Evolutionary conservation across 2,797 vertebrate genomes (phyloP), one percentile per base, ranked within the genome.

Genomic region (Helostoma temminkii): DNA sequence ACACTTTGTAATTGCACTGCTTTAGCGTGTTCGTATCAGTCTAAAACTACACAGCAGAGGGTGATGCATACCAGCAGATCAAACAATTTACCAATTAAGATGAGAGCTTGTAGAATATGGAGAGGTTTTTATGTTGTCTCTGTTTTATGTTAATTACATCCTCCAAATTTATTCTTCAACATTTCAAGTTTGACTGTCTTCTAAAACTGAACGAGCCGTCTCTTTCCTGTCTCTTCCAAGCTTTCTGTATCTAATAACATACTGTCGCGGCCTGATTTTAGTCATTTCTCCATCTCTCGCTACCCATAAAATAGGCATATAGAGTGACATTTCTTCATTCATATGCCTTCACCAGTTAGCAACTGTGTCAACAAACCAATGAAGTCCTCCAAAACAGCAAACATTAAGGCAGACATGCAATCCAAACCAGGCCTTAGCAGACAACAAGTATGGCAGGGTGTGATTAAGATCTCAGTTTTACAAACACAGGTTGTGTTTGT

Each of bases 21-120:
- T 70, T 88, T 75, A 65, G 70, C 80, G 82, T 87, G 74, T 85
- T 89, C 66, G 69, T 81, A 67, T 89, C 71, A 71, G 70, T 60
- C 63, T 76, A 72, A 78, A 82, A 83, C 66, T 54, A 68, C 9
- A 56, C 68, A 60, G 61, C 67, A 6, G 36, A 62, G 58, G 61
- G 65, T 67, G 78, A 88, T 52, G 21, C 30, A 58, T 53, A 74
- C 19, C 42, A 62, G 50, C 26, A 34, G 36, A 65, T 74, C 53
- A 74, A 70, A 55, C 58, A 63, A 54, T 63, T 80, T 34, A 48
- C 15, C 32, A 72, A 66, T 79, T 66, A 61, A 48, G 53, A 41
- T 28, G 26, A 57, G 37, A 49, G 15, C 25, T 42, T 26, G 22
- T 14, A 18, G 1, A 54, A 56, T 25, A 63, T n/a, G 3, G 5